Evolutionary conservation across 2,888 invertebrate genomes (phyloP), one percentile per base, ranked within the genome.

Genomic region (Podotricha telesiphe): DNA sequence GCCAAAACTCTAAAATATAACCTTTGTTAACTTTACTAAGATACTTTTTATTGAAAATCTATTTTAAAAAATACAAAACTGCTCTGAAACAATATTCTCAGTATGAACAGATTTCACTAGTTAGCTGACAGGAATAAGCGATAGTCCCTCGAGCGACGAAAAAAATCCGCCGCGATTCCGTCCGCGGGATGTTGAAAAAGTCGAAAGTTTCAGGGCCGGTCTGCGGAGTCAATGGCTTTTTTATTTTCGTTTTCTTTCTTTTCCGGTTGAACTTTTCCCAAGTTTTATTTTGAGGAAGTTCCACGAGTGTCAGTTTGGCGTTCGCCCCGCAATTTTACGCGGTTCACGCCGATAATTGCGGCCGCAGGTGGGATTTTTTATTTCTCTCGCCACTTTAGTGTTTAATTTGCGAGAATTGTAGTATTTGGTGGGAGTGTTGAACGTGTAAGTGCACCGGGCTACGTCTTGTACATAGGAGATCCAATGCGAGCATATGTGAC

Each of bases 211-310:
- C 82, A 82, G 82, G 80, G 81, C 84, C 86, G 87, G 87, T 83
- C 86, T 82, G 82, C 85, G 84, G 86, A 92, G 91, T 92, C 92
- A 90, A 92, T 90, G 88, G 89, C 90, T 89, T 91, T 91, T 91
- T 92, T 91, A 89, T 91, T 91, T 89, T 84, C 85, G 85, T 88
- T 91, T 91, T 88, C 89, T 89, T 88, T 85, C 87, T 85, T 86
- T 90, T 89, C 91, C 91, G 90, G 86, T 90, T 88, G 89, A 91
- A 91, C 89, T 92, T 91, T 86, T 80, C 79, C 82, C 71, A 84
- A 90, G 89, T 88, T 91, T 91, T 91, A 87, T 89, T 91, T 90
- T 85, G 87, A 85, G 87, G 88, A 89, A 91, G 87, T 89, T 91
- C 85, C 83, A 82, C 87, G 89, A 91, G 91, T 92, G 91, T 92